Base-by-base conservation (phyloP, 2,888 invertebrate species). In the Scaeva pyrastri region DNA sequence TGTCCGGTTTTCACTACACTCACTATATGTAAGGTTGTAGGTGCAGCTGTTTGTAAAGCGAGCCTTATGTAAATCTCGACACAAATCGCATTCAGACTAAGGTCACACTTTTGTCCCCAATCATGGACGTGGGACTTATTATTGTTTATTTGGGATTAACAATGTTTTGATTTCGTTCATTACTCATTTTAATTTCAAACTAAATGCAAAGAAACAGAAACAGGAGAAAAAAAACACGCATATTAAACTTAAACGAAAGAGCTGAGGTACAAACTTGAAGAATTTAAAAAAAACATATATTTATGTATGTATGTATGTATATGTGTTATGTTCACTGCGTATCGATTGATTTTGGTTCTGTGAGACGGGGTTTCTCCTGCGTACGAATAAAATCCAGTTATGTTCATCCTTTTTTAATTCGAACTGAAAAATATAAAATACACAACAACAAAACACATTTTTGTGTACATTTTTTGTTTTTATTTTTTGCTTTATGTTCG, bases 41-140 rank as follows among this genome's bases (percentile, higher is more conserved):
- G 85, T 77, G 85, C 85, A 85, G 81, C 74, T 71, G 74, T 60
- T 68, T 79, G 79, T 64, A 39, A 66, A 52, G 31, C n/a, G n/a
- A n/a, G 48, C 66, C 21, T 74, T 80, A 75, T 75, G 75, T 71
- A 79, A 84, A 84, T 79, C 45, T 75, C 52, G 43, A 76, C 60
- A 75, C 66, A 68, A 60, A 60, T 31, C 31, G n/a, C n/a, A 31
- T 31, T 31, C 45, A 36, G 64, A 66, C 75, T 80, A 84, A 84
- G 84, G 80, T 84, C 84, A 84, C 21, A 16, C n/a, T 14, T 7
- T 6, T 8, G 85, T 81, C 73, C 85, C 45, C 85, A 77, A 81
- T 77, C 11, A 73, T 60, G 50, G 36, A 70, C 39, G 72, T 43
- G 56, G 26, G 21, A 31, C 50, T 55, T 64, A 48, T 55, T 52